Evolutionary conservation across 2,888 invertebrate species (phyloP), one percentile per base, ranked within the genome.

Genomic region (Argyresthia albistria): DNA sequence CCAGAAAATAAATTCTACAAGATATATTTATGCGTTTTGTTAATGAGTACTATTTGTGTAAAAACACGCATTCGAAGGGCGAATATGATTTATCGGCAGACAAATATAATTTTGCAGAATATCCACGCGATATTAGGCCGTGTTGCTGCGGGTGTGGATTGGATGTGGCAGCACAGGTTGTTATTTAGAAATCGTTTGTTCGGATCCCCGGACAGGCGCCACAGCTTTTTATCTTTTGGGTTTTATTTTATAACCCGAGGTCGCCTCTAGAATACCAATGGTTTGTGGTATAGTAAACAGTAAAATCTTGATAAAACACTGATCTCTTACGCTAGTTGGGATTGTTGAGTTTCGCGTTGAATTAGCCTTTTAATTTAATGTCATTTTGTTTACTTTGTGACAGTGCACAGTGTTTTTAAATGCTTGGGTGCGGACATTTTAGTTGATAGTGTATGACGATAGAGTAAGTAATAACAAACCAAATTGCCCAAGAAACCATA

Each of bases 231-330:
- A 80, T 72, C 63, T 47, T 66, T 62, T 65, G 69, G 68, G 73
- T 81, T 81, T 80, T 70, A 74, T 81, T 79, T 79, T 79, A 78
- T 77, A 74, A 75, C 73, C 69, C 71, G 73, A 76, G 70, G 70
- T 74, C 74, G 79, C 72, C 66, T 69, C 67, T 65, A 74, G 35
- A 76, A 80, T 75, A 74, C 75, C 71, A 64, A 73, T 67, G 25
- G 25, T 25, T n/a, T 25, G 25, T 2, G 25, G 25, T 25, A 25
- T 25, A 25, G 25, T 25, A 25, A 25, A 25, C 25, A 4, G 25
- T 25, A 25, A 25, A 25, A 25, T 25, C 25, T 25, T 25, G 25
- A 25, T 25, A 25, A 25, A 25, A 2, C 25, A 25, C 25, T 25
- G 6, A 25, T 25, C 25, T 25, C n/a, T n/a, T n/a, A n/a, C n/a